Percentiles rank a stretch among this genome's conserved stretches.
These are phyloP conservation scores for Vultur gryphus DNA, from an alignment of 2,797 vertebrate genomes.

Conservation along the genomic window DNA sequence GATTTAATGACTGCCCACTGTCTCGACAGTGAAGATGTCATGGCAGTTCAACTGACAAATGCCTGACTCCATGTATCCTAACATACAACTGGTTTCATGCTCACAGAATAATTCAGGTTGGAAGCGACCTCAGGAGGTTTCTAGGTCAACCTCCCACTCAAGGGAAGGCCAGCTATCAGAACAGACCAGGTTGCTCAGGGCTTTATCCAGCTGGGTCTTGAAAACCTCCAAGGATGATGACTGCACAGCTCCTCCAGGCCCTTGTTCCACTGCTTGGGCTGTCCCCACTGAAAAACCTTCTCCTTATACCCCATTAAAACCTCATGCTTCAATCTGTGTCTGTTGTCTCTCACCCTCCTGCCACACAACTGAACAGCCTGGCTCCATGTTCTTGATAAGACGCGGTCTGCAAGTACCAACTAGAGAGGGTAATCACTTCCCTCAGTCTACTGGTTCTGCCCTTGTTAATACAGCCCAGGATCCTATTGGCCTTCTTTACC, in stretches of 20 bases:
- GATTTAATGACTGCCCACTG: not conserved
- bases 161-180: not conserved
- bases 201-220: not conserved
- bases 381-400: not conserved
- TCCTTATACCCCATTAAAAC: not conserved
- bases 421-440: not conserved
- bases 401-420: accelerated
- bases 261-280: not conserved
- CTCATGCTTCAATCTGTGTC: not conserved
- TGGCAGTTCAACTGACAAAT: not conserved
- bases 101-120: not conserved
- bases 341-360: not conserved
- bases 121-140: not conserved
- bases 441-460: not conserved
- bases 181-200: not conserved
- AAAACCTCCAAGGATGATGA: not conserved
- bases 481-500: not conserved
- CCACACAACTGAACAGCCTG: not conserved
- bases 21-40: not conserved
- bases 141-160: not conserved
- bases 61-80: not conserved
- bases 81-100: not conserved
- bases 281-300: not conserved
- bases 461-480: not conserved
- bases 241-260: not conserved